Conservation (phyloP, 2,797 vertebrate genomes). For the Sylvilagus floridanus region DNA sequence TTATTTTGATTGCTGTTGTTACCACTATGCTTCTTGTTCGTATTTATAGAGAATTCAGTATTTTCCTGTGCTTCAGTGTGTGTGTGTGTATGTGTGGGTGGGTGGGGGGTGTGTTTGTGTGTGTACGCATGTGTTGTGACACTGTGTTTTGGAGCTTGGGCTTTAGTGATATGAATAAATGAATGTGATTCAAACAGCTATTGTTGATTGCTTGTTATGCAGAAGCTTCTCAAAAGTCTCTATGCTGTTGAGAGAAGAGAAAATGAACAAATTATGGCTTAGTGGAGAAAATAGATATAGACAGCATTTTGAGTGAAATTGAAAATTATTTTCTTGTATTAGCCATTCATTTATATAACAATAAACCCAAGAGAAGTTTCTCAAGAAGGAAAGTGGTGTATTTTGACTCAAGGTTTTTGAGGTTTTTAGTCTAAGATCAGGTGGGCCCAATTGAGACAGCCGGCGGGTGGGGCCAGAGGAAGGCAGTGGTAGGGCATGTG, state of each 20-base stretch:
- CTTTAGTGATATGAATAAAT: conserved; percentile 47
- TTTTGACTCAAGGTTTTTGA: no score
- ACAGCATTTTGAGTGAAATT: not conserved
- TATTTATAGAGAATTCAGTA: conserved; percentile 17
- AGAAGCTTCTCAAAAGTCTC: conserved; percentile 28
- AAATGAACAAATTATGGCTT: not conserved
- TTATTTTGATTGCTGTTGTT: conserved; percentile 50
- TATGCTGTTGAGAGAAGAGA: not conserved
- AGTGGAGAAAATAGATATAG: not conserved
- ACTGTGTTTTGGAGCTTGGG: not conserved
- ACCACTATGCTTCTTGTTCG: not conserved
- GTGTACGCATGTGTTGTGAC: not conserved
- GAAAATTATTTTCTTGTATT: not conserved
- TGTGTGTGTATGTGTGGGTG: not conserved
- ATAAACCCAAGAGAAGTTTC: no score
- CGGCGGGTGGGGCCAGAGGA: no score
- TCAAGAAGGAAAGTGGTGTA: no score
- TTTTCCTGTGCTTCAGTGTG: not conserved
- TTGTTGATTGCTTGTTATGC: conserved; percentile 12
- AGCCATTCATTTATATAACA: no score
- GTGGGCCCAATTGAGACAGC: no score
- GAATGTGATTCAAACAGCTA: conserved; percentile 7
- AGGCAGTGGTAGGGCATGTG: no score
- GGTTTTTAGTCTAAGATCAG: no score
- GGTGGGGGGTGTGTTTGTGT: not conserved